These are phyloP conservation scores for Maniola hyperantus DNA, from an alignment of 2,888 invertebrate species.

Conservation along the genomic window DNA sequence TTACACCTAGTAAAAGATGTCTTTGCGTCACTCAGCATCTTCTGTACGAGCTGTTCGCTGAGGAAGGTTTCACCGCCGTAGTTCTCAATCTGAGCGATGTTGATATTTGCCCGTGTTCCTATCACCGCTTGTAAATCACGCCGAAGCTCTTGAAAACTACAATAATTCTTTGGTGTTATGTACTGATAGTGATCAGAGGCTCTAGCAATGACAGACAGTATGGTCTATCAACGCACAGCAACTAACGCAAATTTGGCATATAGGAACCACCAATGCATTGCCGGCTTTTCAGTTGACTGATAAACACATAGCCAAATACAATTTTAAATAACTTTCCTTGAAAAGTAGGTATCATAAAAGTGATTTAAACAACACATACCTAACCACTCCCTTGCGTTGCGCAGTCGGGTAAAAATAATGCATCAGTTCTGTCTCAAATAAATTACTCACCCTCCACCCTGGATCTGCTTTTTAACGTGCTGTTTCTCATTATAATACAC, in stretches of 20 bases:
- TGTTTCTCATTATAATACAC: constrained; percentile 96
- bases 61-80: constrained; percentile 98
- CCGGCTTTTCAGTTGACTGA: too few relatives aligned
- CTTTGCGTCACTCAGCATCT: constrained; percentile 94
- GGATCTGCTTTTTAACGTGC: constrained; percentile 96
- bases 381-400: too few relatives aligned
- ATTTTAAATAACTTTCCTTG: too few relatives aligned
- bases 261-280: too few relatives aligned
- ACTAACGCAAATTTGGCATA: too few relatives aligned
- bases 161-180: constrained; percentile 18
- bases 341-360: too few relatives aligned
- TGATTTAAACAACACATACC: too few relatives aligned
- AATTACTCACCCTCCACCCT: constrained; percentile 92
- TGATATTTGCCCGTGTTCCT: constrained; percentile 94
- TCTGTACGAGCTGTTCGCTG: constrained; percentile 96
- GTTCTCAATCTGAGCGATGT: constrained; percentile 96
- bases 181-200: not conserved
- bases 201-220: too few relatives aligned
- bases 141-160: constrained; percentile 94
- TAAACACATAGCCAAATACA: too few relatives aligned
- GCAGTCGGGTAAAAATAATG: not conserved
- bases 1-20: constrained; percentile 94
- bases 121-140: constrained; percentile 97
- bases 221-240: too few relatives aligned
- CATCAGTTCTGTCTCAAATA: constrained; percentile 25